These are phyloP conservation scores for Watersipora subatra DNA, from an alignment of 1,140 invertebrate genomes.

Conservation along the genomic window DNA sequence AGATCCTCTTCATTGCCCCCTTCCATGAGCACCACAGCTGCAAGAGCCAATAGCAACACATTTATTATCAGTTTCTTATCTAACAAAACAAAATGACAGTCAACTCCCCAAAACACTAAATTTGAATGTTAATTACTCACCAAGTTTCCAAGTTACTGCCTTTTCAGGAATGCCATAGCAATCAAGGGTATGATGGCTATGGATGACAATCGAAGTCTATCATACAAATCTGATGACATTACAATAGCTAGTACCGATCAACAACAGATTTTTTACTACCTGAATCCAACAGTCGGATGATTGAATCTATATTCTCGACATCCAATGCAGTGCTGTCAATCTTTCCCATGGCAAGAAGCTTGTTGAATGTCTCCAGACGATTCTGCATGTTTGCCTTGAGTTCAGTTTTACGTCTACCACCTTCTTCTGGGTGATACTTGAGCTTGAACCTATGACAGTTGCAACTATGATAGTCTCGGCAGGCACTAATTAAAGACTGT, in stretches of 20 bases:
- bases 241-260: background rate
- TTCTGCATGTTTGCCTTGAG: slow-evolving; percentile 67
- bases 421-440: slow-evolving; percentile 96
- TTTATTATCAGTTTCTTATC: background rate
- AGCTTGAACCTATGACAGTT: slow-evolving; percentile 73
- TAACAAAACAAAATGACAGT: background rate
- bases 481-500: too few species aligned
- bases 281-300: slow-evolving; percentile 80
- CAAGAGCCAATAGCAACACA: slow-evolving; percentile 2
- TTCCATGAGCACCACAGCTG: slow-evolving; percentile 87
- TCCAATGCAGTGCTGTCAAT: slow-evolving; percentile 71
- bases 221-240: slow-evolving; percentile 1
- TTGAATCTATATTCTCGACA: slow-evolving; percentile 66
- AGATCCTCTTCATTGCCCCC: slow-evolving; percentile 90
- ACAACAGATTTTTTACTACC: slow-evolving; percentile 25
- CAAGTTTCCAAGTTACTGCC: too few species aligned
- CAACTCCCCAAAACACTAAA: slow-evolving; percentile 2
- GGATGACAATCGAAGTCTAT: too few species aligned
- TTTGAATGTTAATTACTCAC: too few species aligned
- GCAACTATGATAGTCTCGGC: too few species aligned
- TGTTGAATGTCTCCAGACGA: slow-evolving; percentile 76
- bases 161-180: too few species aligned
- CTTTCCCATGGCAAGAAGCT: slow-evolving; percentile 59
- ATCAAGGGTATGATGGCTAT: too few species aligned
- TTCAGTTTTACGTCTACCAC: slow-evolving; percentile 75